Evolutionary conservation across 2,113 vertebrate genomes (phyloP).

Genomic region (Clarias gariepinus): DNA sequence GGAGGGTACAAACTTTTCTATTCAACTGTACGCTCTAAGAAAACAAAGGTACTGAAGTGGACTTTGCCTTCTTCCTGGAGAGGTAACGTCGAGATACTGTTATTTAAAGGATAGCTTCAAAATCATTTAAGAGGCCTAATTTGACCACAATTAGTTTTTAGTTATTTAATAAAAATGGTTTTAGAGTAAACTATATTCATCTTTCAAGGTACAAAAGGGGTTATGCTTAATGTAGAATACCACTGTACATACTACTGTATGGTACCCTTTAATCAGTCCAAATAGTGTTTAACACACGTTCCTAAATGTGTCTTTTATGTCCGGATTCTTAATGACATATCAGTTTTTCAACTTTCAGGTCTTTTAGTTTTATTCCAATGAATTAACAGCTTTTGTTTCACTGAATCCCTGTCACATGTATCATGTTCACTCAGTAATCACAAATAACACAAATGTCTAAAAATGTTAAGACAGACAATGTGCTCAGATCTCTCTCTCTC

Average conservation of each 20-base stretch:
- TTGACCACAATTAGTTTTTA: background rate
- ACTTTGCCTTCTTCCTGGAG: background rate
- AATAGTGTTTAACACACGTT: background rate
- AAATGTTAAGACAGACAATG: background rate
- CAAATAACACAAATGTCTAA: background rate
- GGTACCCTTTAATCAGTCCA: background rate
- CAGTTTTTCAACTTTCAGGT: background rate
- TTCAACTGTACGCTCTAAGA: background rate
- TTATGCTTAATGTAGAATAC: background rate
- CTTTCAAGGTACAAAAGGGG: background rate
- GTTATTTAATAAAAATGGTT: background rate
- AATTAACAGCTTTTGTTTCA: background rate
- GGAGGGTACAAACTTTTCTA: background rate
- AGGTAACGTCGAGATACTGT: background rate
- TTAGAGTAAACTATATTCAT: background rate
- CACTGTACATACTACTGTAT: background rate
- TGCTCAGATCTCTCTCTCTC: too few species aligned
- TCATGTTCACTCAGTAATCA: background rate
- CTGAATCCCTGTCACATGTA: background rate
- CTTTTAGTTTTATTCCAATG: background rate
- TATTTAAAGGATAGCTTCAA: background rate
- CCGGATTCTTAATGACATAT: background rate
- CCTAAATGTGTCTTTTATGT: background rate
- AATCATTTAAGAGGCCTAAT: background rate
- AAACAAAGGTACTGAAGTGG: background rate